These are phyloP conservation scores for Myxocyprinus asiaticus DNA, from an alignment of 2,113 vertebrate genomes.

Conservation along the genomic window DNA sequence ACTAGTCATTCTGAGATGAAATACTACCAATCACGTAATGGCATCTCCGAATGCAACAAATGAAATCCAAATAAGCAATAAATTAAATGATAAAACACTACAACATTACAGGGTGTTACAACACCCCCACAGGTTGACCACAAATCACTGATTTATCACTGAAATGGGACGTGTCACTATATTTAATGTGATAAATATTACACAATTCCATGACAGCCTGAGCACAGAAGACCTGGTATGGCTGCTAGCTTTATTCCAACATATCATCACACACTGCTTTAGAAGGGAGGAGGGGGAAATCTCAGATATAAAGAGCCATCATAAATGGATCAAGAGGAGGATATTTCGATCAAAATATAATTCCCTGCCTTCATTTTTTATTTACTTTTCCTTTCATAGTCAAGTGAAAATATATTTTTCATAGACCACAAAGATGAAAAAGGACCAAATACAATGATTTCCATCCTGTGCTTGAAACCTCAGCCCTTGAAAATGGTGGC, in stretches of 20 bases:
- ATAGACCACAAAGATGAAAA: conserved; percentile 9
- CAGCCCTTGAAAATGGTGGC: conserved; percentile 11
- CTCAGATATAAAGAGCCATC: conserved; percentile 39
- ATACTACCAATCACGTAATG: background rate
- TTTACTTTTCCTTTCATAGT: background rate
- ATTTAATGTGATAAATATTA: conserved; percentile 14
- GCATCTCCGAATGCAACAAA: background rate
- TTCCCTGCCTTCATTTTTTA: background rate
- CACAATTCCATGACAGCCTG: conserved; percentile 59
- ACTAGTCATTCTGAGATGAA: background rate
- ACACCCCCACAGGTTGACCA: background rate
- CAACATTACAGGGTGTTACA: background rate
- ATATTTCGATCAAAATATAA: too few relatives aligned
- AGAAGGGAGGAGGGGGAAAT: conserved; percentile 37
- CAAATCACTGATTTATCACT: background rate
- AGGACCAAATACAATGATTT: conserved; percentile 10
- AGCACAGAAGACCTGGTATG: conserved; percentile 59
- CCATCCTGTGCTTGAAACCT: background rate
- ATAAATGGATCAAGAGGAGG: conserved; percentile 31
- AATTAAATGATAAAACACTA: background rate
- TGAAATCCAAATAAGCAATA: conserved; percentile 1
- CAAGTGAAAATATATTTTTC: conserved; percentile 22
- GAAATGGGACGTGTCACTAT: background rate
- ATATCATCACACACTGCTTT: conserved; percentile 65
- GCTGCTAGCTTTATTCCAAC: conserved; percentile 67